Percentiles rank a stretch among this genome's conserved stretches.
Evolutionary conservation across 2,113 vertebrate species (phyloP).

Genomic region (Alligator sinensis): DNA sequence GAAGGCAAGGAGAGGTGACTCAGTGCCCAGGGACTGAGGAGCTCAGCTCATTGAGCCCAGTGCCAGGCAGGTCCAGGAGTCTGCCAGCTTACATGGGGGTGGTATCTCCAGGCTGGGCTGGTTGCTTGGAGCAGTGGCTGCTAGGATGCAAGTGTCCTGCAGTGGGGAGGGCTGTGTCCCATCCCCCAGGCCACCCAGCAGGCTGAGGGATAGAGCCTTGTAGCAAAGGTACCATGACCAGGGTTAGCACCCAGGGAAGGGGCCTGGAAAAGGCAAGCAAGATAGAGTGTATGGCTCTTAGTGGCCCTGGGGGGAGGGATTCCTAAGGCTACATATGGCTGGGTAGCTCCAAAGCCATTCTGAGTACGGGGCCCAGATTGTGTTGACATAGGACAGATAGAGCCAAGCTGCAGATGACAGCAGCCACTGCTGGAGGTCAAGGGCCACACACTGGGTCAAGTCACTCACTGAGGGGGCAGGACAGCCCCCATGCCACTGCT

Average conservation of each 20-base stretch:
- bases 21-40: neutral
- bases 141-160: neutral
- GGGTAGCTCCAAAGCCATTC: neutral
- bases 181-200: neutral
- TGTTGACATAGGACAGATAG: neutral
- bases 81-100: too few relatives aligned
- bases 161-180: neutral
- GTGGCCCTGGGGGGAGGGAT: neutral
- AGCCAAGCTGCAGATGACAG: neutral
- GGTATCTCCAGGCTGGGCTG: neutral
- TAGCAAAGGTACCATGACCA: too few relatives aligned
- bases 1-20: neutral
- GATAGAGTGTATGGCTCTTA: neutral
- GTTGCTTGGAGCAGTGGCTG: neutral
- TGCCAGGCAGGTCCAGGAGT: neutral
- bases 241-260: neutral
- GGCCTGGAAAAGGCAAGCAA: neutral
- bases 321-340: neutral
- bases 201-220: neutral
- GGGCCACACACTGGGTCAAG: too few relatives aligned
- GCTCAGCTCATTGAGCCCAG: fast-evolving
- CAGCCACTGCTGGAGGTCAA: neutral
- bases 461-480: too few relatives aligned
- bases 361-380: neutral
- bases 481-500: too few relatives aligned